phyloP scores from a whole-genome alignment of 2,113 vertebrate genomes.

The Microtus montanus region DNA sequence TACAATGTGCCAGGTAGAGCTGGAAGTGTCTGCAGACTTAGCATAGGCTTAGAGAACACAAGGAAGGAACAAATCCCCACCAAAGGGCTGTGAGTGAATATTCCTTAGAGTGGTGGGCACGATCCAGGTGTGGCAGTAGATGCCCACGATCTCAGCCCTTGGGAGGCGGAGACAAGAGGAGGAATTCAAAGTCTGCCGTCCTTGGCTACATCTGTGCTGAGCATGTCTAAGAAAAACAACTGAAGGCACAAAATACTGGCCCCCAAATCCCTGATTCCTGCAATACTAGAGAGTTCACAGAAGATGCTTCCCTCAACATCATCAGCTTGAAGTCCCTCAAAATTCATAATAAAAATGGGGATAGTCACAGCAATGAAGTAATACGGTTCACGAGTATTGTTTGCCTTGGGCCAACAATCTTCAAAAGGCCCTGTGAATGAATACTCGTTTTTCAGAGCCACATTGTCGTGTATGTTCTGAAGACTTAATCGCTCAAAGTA shows the following conservation, averaged over 20 bases:
- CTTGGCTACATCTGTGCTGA: no score
- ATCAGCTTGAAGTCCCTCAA: background rate
- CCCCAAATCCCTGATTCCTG: background rate
- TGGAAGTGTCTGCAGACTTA: background rate
- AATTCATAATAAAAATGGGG: background rate
- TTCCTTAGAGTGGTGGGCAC: background rate
- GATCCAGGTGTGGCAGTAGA: background rate
- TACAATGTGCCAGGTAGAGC: background rate
- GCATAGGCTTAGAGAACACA: background rate
- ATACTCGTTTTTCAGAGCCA: background rate
- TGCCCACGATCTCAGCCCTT: background rate
- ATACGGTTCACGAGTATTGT: background rate
- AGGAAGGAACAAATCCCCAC: background rate
- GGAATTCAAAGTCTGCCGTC: no score
- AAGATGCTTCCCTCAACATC: background rate
- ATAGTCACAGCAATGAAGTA: background rate
- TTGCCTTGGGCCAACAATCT: background rate
- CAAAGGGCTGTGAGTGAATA: background rate
- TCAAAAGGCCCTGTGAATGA: background rate
- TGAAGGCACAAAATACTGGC: background rate
- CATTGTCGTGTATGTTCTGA: background rate
- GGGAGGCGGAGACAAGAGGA: background rate
- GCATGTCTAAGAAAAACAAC: background rate
- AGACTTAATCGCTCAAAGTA: conserved; percentile 18
- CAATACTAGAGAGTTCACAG: background rate